Percentiles rank a stretch among this genome's conserved stretches.
Conservation (phyloP, 2,113 vertebrate species). For the Toxostoma redivivum region DNA sequence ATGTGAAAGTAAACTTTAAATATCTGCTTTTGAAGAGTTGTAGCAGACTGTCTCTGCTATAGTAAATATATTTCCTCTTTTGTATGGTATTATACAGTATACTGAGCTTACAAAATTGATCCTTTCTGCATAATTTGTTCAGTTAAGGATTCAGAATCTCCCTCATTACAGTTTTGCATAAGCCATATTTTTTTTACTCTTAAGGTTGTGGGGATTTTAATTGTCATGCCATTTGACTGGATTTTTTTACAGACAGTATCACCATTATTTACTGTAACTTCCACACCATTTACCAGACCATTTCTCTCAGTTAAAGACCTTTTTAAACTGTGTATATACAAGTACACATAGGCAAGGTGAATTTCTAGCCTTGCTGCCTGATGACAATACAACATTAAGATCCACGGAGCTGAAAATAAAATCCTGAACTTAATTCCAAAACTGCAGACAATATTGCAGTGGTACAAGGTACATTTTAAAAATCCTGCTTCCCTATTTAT, state of each 20-base stretch:
- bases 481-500: background rate
- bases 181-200: background rate
- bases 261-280: background rate
- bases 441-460: background rate
- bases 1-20: constrained; percentile 84
- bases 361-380: background rate
- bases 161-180: background rate
- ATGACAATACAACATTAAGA: background rate
- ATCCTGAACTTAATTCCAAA: background rate
- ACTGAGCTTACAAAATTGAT: background rate
- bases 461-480: background rate
- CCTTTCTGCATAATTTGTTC: background rate
- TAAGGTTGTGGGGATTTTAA: background rate
- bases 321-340: background rate
- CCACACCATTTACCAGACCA: background rate
- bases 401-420: background rate
- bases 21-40: constrained; percentile 76
- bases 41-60: constrained; percentile 66
- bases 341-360: background rate
- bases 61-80: constrained; percentile 72
- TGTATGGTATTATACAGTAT: constrained; percentile 31
- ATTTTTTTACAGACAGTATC: background rate
- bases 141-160: background rate
- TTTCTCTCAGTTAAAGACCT: background rate
- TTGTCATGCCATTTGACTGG: background rate